These are phyloP conservation scores for Eupeodes latifasciatus DNA, from an alignment of 2,888 invertebrate species.

Conservation along the genomic window DNA sequence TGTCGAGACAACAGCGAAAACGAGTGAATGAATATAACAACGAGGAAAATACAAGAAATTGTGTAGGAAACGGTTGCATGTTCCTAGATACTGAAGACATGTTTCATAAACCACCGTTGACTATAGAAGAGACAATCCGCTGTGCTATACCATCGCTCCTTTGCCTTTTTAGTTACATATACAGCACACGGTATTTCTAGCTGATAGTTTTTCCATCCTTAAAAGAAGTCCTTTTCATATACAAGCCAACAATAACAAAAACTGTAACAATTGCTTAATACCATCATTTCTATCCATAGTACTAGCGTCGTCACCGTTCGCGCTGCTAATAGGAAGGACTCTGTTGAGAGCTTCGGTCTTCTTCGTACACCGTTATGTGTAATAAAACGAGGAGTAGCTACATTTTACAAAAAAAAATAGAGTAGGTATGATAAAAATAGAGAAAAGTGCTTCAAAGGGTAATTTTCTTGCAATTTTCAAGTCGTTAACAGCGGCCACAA, in stretches of 20 bases:
- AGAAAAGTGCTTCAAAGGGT: constrained; percentile 77
- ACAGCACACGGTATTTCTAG: neutral
- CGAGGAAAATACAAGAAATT: constrained; percentile 51
- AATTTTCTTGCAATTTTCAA: constrained; percentile 83
- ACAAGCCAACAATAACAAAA: constrained; percentile 34
- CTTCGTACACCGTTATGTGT: constrained; percentile 33
- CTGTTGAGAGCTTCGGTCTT: constrained; percentile 9
- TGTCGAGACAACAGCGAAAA: constrained; percentile 21
- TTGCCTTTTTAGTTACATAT: constrained; percentile 12
- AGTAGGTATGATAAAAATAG: neutral
- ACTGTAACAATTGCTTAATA: constrained; percentile 74
- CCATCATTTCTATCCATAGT: constrained; percentile 64
- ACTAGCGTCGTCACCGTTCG: neutral
- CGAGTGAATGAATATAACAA: constrained; percentile 5
- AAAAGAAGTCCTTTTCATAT: constrained; percentile 42
- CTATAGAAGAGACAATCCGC: constrained; percentile 60
- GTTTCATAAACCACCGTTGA: constrained; percentile 51
- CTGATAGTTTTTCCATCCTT: neutral
- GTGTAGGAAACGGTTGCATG: constrained; percentile 74
- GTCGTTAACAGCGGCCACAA: constrained; percentile 81
- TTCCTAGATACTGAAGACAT: constrained; percentile 72
- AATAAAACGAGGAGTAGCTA: constrained; percentile 49
- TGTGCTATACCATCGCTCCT: neutral
- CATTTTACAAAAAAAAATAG: constrained; percentile 2
- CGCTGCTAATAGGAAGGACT: constrained; percentile 55